A percentile compares a stretch with the other conserved stretches of the same genome.
Conservation (phyloP, 2,888 invertebrate genomes). For the Dorcus parallelipipedus region DNA sequence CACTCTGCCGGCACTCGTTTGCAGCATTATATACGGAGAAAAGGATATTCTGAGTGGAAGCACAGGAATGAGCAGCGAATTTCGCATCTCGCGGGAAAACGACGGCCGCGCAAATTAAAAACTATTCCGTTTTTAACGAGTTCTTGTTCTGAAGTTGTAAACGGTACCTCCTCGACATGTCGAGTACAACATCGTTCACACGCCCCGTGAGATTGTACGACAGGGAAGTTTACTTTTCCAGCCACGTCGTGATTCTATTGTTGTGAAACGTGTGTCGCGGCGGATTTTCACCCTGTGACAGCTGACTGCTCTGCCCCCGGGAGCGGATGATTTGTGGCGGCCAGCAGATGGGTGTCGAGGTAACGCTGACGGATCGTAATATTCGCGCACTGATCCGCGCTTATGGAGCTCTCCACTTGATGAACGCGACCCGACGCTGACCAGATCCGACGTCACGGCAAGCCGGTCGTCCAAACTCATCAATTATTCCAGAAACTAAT, state of each 20-base stretch:
- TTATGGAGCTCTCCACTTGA: no score
- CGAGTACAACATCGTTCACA: slow-evolving; percentile 27
- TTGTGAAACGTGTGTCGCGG: slow-evolving; percentile 33
- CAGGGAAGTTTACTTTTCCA: slow-evolving; percentile 40
- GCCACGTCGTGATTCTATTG: slow-evolving; percentile 50
- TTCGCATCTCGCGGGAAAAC: slow-evolving; percentile 19
- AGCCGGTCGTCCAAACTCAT: slow-evolving; percentile 7
- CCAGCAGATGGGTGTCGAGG: slow-evolving; percentile 26
- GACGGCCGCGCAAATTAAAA: slow-evolving; percentile 27
- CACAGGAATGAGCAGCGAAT: slow-evolving; percentile 20
- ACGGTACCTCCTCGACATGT: slow-evolving; percentile 25
- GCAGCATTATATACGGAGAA: slow-evolving; percentile 14
- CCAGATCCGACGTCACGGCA: not conserved
- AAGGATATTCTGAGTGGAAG: slow-evolving; percentile 14
- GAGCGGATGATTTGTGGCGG: slow-evolving; percentile 39
- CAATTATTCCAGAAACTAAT: slow-evolving; percentile 36
- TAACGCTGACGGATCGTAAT: slow-evolving; percentile 30
- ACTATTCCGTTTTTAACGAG: slow-evolving; percentile 20
- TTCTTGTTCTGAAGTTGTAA: slow-evolving; percentile 13
- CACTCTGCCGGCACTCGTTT: slow-evolving; percentile 23
- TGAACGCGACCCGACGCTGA: no score
- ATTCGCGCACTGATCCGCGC: slow-evolving; percentile 22
- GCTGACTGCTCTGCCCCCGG: slow-evolving; percentile 43
- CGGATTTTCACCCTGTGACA: slow-evolving; percentile 43
- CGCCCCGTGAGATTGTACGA: slow-evolving; percentile 30